These are phyloP conservation scores for Motacilla alba DNA, from an alignment of 2,113 vertebrate genomes.

Conservation along the genomic window DNA sequence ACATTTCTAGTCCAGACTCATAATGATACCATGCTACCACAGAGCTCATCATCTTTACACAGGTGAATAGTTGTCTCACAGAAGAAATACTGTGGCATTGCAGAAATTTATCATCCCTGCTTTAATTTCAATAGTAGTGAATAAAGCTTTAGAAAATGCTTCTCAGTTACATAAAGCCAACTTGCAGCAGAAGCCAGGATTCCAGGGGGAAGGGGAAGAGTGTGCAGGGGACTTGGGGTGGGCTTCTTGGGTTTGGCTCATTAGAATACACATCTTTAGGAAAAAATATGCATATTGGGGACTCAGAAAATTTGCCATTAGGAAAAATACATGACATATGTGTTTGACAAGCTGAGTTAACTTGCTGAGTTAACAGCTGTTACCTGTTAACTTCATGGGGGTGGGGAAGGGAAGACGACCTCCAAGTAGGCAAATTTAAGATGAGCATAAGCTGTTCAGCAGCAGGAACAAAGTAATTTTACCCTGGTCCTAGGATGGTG, in stretches of 20 bases:
- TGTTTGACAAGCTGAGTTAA: neutral
- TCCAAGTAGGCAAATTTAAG: neutral
- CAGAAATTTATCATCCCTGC: neutral
- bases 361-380: conserved; percentile 18
- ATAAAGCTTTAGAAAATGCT: neutral
- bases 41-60: neutral
- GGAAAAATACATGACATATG: neutral
- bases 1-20: neutral
- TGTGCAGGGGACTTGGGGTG: neutral
- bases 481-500: neutral
- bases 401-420: neutral
- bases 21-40: neutral
- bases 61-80: neutral
- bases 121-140: neutral
- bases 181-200: neutral
- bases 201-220: neutral
- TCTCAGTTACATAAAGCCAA: neutral
- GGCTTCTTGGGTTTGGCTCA: neutral
- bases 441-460: neutral
- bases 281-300: neutral
- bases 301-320: neutral
- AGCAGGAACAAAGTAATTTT: neutral
- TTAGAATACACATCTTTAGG: neutral
- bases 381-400: neutral
- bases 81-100: neutral